A percentile compares a stretch with the other conserved stretches of the same genome.
These are phyloP conservation scores for Cataglyphis cursor DNA, from an alignment of 2,888 invertebrate species.

Conservation along the genomic window DNA sequence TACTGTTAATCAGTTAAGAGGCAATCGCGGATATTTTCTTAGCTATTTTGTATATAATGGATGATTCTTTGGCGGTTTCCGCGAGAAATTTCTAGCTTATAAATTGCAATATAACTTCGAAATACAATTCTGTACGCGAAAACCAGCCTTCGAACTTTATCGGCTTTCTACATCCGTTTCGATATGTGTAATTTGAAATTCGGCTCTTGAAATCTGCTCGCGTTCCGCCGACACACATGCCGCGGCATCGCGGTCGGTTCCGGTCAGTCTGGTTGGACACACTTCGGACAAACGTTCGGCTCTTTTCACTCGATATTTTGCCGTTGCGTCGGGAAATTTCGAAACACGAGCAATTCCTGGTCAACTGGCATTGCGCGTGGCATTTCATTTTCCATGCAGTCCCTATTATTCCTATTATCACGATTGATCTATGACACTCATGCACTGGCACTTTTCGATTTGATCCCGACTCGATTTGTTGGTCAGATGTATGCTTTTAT, in stretches of 20 bases:
- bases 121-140: slow-evolving; percentile 27
- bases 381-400: slow-evolving; percentile 56
- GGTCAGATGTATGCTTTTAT: not conserved
- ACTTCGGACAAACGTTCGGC: slow-evolving; percentile 53
- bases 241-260: slow-evolving; percentile 25
- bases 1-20: slow-evolving; percentile 9
- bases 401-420: slow-evolving; percentile 23
- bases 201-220: slow-evolving; percentile 14
- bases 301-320: slow-evolving; percentile 35
- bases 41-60: not conserved
- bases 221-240: not conserved
- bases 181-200: slow-evolving; percentile 72
- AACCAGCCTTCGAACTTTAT: not conserved
- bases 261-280: slow-evolving; percentile 16
- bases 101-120: not conserved
- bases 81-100: not conserved
- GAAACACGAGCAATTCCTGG: slow-evolving; percentile 37
- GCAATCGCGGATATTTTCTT: not conserved
- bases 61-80: not conserved
- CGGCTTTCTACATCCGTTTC: slow-evolving; percentile 57
- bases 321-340: slow-evolving; percentile 29
- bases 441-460: slow-evolving; percentile 42
- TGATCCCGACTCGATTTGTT: not conserved
- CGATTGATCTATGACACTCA: slow-evolving; percentile 42
- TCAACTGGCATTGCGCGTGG: slow-evolving; percentile 53